A percentile compares a stretch with the other conserved stretches of the same genome.
phyloP scores from a whole-genome alignment of 2,113 vertebrate species.

The Scophthalmus maximus region DNA sequence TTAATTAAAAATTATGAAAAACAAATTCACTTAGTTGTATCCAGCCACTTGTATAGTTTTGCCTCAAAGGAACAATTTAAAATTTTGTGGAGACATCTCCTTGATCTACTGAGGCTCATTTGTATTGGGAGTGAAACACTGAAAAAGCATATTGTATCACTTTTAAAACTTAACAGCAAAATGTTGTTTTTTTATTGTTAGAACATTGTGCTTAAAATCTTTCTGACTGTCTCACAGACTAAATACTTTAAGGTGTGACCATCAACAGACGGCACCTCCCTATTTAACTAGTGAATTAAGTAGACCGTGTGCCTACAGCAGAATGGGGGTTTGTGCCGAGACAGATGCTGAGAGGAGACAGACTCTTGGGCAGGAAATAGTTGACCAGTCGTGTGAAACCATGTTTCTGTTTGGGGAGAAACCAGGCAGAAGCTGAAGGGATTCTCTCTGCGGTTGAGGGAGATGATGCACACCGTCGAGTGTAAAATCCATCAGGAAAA shows the following conservation, averaged over 20 bases:
- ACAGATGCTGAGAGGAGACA: slow-evolving; percentile 59
- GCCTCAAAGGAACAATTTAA: no score
- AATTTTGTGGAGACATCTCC: no score
- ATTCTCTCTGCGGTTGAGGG: slow-evolving; percentile 19
- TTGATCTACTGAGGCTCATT: neutral
- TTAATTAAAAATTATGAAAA: neutral
- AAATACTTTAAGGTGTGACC: slow-evolving; percentile 9
- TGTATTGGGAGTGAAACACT: no score
- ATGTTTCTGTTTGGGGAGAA: slow-evolving; percentile 39
- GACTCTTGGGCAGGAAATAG: slow-evolving; percentile 42
- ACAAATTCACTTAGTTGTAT: neutral
- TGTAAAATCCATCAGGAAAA: slow-evolving; percentile 30
- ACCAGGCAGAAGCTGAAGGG: slow-evolving; percentile 5
- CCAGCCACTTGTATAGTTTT: neutral
- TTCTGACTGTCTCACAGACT: neutral
- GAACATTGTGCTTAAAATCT: neutral
- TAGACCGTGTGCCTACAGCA: slow-evolving; percentile 19
- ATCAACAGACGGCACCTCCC: slow-evolving; percentile 10
- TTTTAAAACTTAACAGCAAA: neutral
- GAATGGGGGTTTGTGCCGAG: slow-evolving; percentile 45
- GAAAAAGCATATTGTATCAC: neutral
- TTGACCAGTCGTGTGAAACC: slow-evolving; percentile 57
- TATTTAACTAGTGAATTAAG: slow-evolving; percentile 51
- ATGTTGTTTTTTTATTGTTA: no score
- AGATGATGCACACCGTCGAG: slow-evolving; percentile 1